Conservation (phyloP, 2,888 invertebrate genomes). For the Carcina quercana region DNA sequence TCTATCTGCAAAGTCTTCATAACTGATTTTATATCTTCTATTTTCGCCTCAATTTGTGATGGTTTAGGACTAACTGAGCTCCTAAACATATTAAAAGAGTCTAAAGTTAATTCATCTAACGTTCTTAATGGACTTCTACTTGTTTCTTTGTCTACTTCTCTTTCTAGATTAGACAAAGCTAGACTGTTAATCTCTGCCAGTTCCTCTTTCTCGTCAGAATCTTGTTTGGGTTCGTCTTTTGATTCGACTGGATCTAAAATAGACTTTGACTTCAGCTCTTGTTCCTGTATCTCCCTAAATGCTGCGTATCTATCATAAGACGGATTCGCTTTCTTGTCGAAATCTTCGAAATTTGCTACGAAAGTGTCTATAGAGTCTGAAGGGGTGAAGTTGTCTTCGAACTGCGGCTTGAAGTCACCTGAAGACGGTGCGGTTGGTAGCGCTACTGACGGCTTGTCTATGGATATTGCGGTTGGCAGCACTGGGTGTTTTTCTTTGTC, state of each 20-base stretch:
- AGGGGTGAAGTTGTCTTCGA: slow-evolving; percentile 78
- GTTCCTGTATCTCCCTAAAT: slow-evolving; percentile 89
- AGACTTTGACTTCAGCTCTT: slow-evolving; percentile 74
- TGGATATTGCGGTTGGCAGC: slow-evolving; percentile 13
- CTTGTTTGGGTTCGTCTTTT: slow-evolving; percentile 42
- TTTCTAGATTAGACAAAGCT: slow-evolving; percentile 38
- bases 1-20: slow-evolving; percentile 62
- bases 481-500: slow-evolving; percentile 37
- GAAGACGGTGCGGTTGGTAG: slow-evolving; percentile 22
- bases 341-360: slow-evolving; percentile 80
- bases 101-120: slow-evolving; percentile 54
- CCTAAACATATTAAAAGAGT: slow-evolving; percentile 57
- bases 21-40: slow-evolving; percentile 63
- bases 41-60: slow-evolving; percentile 55
- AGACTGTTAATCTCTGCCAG: slow-evolving; percentile 45
- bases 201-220: slow-evolving; percentile 55
- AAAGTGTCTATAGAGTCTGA: slow-evolving; percentile 65
- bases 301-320: slow-evolving; percentile 90
- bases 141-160: slow-evolving; percentile 39
- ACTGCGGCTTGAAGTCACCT: slow-evolving; percentile 66
- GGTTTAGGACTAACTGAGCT: slow-evolving; percentile 65
- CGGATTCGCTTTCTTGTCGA: slow-evolving; percentile 68
- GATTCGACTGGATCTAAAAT: slow-evolving; percentile 44
- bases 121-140: slow-evolving; percentile 54
- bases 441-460: slow-evolving; percentile 23